Base-by-base conservation (phyloP, 35 echinoderm and acorn worm genomes). In the Heliocidaris tuberculata region DNA sequence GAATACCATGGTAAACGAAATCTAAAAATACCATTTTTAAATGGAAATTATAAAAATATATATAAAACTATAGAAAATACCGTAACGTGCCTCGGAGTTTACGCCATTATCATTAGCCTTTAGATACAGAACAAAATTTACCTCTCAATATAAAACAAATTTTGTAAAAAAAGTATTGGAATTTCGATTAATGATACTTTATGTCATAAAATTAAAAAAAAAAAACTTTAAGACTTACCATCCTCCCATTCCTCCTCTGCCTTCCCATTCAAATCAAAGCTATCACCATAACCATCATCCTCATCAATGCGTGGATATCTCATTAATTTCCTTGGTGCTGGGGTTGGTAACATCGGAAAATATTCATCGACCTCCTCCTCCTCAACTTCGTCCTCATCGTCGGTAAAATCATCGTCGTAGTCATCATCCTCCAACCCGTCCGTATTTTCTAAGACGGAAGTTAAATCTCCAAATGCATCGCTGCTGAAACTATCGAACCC, bases 231-330 rank as follows among this genome's bases (percentile, higher is more conserved):
- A 48, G 10, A 48, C 87, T 89, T 27, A 89, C 87, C 87, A 48
- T 89, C 47, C 87, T 89, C 87, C 4, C 6, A 5, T 5, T 89
- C 3, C 16, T 9, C 87, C 31, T 89, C 30, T 48, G 47, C 24
- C 87, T 89, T 89, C 32, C 31, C 47, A 47, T 13, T 47, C 6
- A 12, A 16, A 89, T 89, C 87, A 89, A 89, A 89, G 47, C 87
- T 89, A 48, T 89, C 87, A 15, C 87, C 87, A 89, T 89, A 89
- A 48, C 87, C 87, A 48, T 89, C 87, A 48, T 89, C 87, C 10
- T 89, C 87, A 19, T 89, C 87, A 47, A 89, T 89, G 6, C 31
- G 87, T 17, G 87, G 87, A 48, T 47, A 89, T 27, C 31, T 89
- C 87, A 48, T 89, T 32, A 89, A 48, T 48, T 89, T 89, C 87